A percentile compares a stretch with the other conserved stretches of the same genome.
These are phyloP conservation scores for Psophia crepitans DNA, from an alignment of 2,113 vertebrate genomes.

Conservation along the genomic window DNA sequence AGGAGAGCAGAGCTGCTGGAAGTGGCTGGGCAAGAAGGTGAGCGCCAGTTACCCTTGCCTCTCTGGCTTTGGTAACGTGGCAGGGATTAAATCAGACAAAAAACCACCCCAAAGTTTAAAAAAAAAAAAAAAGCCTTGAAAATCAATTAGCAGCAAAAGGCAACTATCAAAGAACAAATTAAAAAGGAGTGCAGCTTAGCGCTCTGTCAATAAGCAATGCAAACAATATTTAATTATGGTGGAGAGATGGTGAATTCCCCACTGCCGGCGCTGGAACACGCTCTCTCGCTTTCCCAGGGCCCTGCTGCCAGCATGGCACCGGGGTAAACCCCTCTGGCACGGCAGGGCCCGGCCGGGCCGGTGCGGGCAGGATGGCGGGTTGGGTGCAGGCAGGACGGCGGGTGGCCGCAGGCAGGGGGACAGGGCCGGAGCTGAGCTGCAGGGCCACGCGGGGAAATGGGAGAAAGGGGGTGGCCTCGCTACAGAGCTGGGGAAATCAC, in stretches of 20 bases:
- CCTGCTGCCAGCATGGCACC: not conserved
- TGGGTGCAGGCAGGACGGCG: not conserved
- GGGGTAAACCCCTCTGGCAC: not conserved
- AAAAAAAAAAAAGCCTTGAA: slow-evolving; percentile 34
- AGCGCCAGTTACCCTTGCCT: not conserved
- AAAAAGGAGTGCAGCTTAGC: slow-evolving; percentile 70
- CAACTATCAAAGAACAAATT: slow-evolving; percentile 73
- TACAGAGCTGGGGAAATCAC: not conserved
- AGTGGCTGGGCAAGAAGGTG: fast-evolving
- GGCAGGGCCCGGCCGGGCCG: not conserved
- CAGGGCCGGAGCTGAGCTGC: not conserved
- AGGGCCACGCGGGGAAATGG: fast-evolving
- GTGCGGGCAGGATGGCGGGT: not conserved
- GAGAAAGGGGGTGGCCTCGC: not conserved
- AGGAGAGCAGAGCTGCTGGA: not conserved
- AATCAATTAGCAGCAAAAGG: slow-evolving; percentile 79
- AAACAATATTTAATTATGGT: slow-evolving; percentile 71
- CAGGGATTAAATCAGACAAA: slow-evolving; percentile 70
- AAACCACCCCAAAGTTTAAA: not conserved
- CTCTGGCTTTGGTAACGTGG: slow-evolving; percentile 31
- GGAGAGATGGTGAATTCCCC: not conserved
- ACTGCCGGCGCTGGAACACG: not conserved
- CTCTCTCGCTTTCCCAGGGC: not conserved
- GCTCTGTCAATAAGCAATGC: slow-evolving; percentile 74
- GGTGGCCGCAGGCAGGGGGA: not conserved